These are phyloP conservation scores for Trachurus trachurus DNA, from an alignment of 2,797 vertebrate genomes.

Conservation along the genomic window DNA sequence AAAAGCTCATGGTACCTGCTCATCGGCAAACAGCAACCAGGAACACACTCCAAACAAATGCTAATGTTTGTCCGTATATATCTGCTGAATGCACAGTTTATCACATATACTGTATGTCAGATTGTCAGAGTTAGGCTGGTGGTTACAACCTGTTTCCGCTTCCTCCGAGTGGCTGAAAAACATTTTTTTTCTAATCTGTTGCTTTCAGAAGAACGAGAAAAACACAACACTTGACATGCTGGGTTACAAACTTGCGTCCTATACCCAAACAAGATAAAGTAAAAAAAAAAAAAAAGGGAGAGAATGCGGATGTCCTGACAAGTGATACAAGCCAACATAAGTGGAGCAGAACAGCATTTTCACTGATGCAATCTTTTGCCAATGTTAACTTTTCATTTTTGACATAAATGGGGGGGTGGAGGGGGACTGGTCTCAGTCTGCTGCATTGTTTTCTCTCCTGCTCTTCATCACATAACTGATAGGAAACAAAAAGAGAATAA, in stretches of 20 bases:
- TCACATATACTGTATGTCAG: not conserved
- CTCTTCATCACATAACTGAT: constrained; percentile 40
- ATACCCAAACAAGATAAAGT: not conserved
- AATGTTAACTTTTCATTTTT: constrained; percentile 40
- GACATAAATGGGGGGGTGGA: constrained; percentile 1
- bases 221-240: not conserved
- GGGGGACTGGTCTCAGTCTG: not conserved
- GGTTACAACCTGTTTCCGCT: not conserved
- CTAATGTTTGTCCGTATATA: not conserved
- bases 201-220: constrained; percentile 1
- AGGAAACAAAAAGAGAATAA: constrained; percentile 42
- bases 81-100: not conserved
- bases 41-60: not conserved
- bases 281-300: not conserved
- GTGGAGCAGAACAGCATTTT: constrained; percentile 11
- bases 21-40: not conserved
- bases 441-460: constrained; percentile 25
- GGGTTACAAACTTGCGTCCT: not conserved
- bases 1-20: not conserved
- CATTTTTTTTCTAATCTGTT: not conserved
- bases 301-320: not conserved
- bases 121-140: not conserved
- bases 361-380: constrained; percentile 28
- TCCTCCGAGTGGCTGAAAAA: not conserved
- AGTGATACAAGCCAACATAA: not conserved